Evolutionary conservation across 2,888 invertebrate genomes (phyloP).

Genomic region (Fragum whitleyi): DNA sequence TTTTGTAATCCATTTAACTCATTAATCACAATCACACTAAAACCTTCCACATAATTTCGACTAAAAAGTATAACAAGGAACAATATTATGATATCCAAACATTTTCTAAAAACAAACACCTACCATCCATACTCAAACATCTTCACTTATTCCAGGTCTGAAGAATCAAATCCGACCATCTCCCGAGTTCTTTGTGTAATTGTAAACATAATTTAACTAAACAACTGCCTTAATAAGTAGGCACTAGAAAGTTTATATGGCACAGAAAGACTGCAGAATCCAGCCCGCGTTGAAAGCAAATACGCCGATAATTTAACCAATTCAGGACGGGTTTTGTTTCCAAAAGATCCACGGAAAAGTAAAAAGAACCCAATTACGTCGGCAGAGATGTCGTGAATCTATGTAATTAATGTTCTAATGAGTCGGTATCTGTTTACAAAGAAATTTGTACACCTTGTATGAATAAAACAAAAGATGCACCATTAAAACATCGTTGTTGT

Average conservation of each 20-base stretch:
- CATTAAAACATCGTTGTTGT: no score
- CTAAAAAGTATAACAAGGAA: background rate
- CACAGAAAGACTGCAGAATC: background rate
- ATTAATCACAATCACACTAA: no score
- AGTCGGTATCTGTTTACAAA: background rate
- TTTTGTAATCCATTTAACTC: no score
- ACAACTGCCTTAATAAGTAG: constrained; percentile 9
- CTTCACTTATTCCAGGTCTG: background rate
- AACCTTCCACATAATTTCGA: no score
- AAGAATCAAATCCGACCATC: background rate
- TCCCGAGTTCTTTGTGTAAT: constrained; percentile 1
- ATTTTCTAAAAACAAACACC: constrained; percentile 6
- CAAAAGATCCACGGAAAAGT: background rate
- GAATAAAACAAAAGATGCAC: background rate
- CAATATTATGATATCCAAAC: background rate
- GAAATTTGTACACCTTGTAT: background rate
- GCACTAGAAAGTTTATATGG: constrained; percentile 12
- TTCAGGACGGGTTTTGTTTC: background rate
- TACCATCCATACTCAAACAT: constrained; percentile 29
- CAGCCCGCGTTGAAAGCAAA: background rate
- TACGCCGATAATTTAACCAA: constrained; percentile 4
- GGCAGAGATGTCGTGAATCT: background rate
- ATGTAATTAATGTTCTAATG: constrained; percentile 1
- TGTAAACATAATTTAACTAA: constrained; percentile 7
- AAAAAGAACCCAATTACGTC: background rate